phyloP scores from a whole-genome alignment of 2,113 vertebrate species.

The Grallaria varia region DNA sequence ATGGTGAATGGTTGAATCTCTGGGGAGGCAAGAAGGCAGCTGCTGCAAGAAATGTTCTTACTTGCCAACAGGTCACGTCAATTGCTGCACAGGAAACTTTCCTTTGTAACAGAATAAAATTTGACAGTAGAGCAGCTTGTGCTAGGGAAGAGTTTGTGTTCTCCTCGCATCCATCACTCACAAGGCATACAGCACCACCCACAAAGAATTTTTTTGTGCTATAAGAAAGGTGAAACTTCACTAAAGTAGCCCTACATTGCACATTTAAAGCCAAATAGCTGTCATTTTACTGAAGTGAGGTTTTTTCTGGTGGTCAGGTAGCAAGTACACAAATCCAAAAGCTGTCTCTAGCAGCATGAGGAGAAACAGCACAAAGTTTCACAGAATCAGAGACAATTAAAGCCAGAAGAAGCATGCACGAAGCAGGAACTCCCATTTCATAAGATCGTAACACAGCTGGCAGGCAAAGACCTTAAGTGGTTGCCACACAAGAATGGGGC shows the following conservation, averaged over 20 bases:
- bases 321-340: neutral
- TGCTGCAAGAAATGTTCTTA: neutral
- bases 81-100: neutral
- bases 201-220: neutral
- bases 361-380: neutral
- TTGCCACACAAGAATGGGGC: neutral
- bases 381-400: neutral
- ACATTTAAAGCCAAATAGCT: neutral
- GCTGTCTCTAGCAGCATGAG: neutral
- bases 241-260: neutral
- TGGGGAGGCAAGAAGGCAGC: neutral
- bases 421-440: neutral
- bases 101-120: neutral
- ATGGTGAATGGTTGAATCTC: neutral
- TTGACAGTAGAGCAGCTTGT: neutral
- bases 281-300: neutral
- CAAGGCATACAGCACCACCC: too few relatives aligned
- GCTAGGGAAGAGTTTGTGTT: neutral
- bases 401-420: neutral
- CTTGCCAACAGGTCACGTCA: neutral
- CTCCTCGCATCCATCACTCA: neutral
- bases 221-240: neutral
- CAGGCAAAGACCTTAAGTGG: neutral
- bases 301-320: neutral
- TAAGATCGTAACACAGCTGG: neutral